Evolutionary conservation across 2,888 invertebrate species (phyloP), one percentile per base, ranked within the genome.

Genomic region (Suillia variegata): DNA sequence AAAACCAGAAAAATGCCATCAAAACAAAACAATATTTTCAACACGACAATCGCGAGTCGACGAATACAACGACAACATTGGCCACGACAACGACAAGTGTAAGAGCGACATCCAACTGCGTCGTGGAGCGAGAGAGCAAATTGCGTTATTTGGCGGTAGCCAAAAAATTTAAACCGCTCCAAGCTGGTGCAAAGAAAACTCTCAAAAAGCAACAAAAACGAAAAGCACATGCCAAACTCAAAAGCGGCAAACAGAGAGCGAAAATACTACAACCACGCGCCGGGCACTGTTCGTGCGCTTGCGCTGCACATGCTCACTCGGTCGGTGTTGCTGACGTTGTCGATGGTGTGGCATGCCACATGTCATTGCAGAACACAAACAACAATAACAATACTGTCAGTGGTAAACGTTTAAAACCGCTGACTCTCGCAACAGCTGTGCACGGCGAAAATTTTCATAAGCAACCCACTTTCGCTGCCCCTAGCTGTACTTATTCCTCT

Each of bases 41-140:
- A 56, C 80, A 80, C 56, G 80, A 80, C 61, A 80, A 77, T 69
- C 80, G 80, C 54, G 71, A n/a, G n/a, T n/a, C n/a, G n/a, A n/a
- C n/a, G n/a, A n/a, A n/a, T n/a, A n/a, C n/a, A n/a, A n/a, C n/a
- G n/a, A n/a, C n/a, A n/a, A n/a, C n/a, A n/a, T n/a, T n/a, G n/a
- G n/a, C n/a, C n/a, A n/a, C n/a, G n/a, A n/a, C n/a, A n/a, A n/a
- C n/a, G n/a, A n/a, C 75, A 56, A 67, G 71, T 56, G 64, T 71
- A 58, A 12, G 6, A 13, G 59, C 74, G 48, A 73, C 73, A 24
- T 73, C 70, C 31, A 74, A 74, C 63, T 71, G 74, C 55, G 67
- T 70, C 47, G 64, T 74, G 4, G 59, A 69, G 5, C 59, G 69
- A 53, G 45, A 68, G 26, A 60, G 66, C 17, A 70, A 65, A 45